phyloP scores from a whole-genome alignment of 2,113 vertebrate species.

The Pholis gunnellus region DNA sequence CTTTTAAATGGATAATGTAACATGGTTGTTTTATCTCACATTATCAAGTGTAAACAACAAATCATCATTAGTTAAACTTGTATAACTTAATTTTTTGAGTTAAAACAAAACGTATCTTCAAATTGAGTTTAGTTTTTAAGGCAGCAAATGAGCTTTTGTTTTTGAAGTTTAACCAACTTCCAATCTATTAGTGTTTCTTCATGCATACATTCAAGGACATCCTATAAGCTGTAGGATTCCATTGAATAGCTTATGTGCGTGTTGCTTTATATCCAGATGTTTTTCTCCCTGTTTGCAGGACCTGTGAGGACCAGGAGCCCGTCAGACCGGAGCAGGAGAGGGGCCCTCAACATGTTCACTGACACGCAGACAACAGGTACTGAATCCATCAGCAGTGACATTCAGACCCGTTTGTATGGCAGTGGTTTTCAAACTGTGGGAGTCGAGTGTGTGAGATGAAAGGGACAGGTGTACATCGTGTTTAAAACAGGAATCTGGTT shows the following conservation, averaged over 20 bases:
- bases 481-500: neutral
- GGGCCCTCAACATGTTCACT: constrained; percentile 65
- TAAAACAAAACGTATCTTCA: neutral
- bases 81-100: neutral
- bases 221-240: neutral
- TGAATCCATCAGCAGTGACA: neutral
- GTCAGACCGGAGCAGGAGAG: constrained; percentile 70
- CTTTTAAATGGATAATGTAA: neutral
- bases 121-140: neutral
- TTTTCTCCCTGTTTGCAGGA: constrained; percentile 65
- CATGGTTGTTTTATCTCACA: neutral
- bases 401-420: neutral
- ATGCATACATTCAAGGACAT: neutral
- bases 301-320: constrained; percentile 65
- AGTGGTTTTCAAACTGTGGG: neutral
- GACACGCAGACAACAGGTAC: constrained; percentile 78
- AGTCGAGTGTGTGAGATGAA: neutral
- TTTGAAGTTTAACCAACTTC: neutral
- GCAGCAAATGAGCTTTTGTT: neutral
- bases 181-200: neutral
- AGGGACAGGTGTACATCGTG: rapidly evolving
- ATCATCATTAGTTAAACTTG: neutral
- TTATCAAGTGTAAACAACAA: neutral
- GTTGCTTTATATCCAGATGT: neutral
- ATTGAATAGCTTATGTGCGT: too few relatives aligned